Evolutionary conservation across 2,888 invertebrate species (phyloP).

Genomic region (Exephanes ischioxanthus): DNA sequence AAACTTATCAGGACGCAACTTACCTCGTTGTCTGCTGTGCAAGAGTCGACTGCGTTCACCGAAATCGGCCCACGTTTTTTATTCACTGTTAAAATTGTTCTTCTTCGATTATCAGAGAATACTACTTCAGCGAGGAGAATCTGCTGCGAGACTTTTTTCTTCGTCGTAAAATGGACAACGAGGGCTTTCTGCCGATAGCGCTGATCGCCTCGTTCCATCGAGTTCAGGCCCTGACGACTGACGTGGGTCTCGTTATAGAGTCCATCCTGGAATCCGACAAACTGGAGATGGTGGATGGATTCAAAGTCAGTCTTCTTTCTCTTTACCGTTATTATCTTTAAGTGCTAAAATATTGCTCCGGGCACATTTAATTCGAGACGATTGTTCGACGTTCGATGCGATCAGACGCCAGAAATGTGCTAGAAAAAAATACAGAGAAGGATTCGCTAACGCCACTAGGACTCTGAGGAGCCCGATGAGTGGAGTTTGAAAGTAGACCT

Average conservation of each 20-base stretch:
- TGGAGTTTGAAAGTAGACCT: constrained; percentile 83
- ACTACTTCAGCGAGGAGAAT: constrained; percentile 99
- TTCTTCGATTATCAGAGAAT: constrained; percentile 91
- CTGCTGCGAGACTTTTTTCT: constrained; percentile 98
- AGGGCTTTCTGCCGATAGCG: constrained; percentile 97
- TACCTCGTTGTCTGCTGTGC: too few relatives aligned
- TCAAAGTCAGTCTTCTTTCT: constrained; percentile 87
- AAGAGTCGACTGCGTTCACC: too few relatives aligned
- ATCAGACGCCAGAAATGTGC: constrained; percentile 74
- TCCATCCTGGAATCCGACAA: constrained; percentile 94
- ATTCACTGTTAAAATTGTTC: constrained; percentile 1
- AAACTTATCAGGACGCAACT: too few relatives aligned
- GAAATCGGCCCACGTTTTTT: not conserved
- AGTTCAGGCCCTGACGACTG: constrained; percentile 94
- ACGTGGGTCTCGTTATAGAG: constrained; percentile 93
- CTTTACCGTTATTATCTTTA: not conserved
- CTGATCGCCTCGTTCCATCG: constrained; percentile 98
- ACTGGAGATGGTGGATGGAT: constrained; percentile 92
- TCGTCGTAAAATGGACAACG: constrained; percentile 97
- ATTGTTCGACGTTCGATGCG: constrained; percentile 57
- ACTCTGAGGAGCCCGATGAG: constrained; percentile 74
- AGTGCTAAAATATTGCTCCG: not conserved
- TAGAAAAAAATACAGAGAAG: constrained; percentile 75
- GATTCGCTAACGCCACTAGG: constrained; percentile 83
- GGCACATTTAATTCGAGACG: constrained; percentile 69